Conservation (phyloP, 1,140 invertebrate genomes). For the Agrilus planipennis region DNA sequence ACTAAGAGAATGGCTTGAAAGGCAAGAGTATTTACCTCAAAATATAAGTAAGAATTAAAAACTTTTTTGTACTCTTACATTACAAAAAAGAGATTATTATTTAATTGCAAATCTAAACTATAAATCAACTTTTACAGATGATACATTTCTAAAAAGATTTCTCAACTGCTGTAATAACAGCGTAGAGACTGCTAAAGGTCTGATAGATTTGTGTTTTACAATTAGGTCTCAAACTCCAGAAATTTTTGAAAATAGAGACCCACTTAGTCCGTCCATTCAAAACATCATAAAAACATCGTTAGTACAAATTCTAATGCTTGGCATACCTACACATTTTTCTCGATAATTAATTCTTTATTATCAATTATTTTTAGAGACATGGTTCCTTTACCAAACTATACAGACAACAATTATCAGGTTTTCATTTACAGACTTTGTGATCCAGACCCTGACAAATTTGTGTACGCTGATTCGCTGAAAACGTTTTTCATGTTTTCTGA, state of each 20-base stretch:
- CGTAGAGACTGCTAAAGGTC: slow-evolving; percentile 43
- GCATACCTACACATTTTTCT: too few species aligned
- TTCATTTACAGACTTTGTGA: slow-evolving; percentile 49
- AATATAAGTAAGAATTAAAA: slow-evolving; percentile 48
- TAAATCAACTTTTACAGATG: slow-evolving; percentile 32
- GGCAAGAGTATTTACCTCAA: slow-evolving; percentile 61
- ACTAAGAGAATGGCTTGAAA: slow-evolving; percentile 60
- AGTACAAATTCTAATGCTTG: too few species aligned
- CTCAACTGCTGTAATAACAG: slow-evolving; percentile 39
- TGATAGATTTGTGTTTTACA: slow-evolving; percentile 52
- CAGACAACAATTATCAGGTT: slow-evolving; percentile 22
- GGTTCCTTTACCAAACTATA: slow-evolving; percentile 41
- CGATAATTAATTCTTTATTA: too few species aligned
- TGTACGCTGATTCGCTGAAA: slow-evolving; percentile 53
- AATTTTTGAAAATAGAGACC: slow-evolving; percentile 51
- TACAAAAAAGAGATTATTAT: slow-evolving; percentile 1
- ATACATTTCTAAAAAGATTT: slow-evolving; percentile 41
- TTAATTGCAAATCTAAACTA: background rate
- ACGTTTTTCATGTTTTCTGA: slow-evolving; percentile 58
- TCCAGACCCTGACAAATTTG: slow-evolving; percentile 46
- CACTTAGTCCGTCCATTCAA: slow-evolving; percentile 40
- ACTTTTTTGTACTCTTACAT: too few species aligned
- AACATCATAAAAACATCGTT: slow-evolving; percentile 43
- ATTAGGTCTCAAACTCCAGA: slow-evolving; percentile 48
- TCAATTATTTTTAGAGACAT: slow-evolving; percentile 41